Conservation (phyloP, 2,888 invertebrate genomes). For the Nasonia oneida region DNA sequence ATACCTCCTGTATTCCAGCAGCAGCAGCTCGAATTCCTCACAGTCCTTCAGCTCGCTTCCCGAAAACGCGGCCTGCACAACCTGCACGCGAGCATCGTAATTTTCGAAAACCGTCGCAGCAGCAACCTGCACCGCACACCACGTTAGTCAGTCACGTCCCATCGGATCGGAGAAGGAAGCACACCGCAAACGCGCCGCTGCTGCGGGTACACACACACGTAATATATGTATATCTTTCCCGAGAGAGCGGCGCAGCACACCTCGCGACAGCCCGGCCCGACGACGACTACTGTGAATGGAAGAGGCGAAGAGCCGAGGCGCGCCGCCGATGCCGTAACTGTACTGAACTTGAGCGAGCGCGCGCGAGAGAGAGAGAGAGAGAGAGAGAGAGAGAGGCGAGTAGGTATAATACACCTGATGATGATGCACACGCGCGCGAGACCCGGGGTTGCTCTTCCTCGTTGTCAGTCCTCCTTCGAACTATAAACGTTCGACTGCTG, state of each 20-base stretch:
- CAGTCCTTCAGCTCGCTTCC: neutral
- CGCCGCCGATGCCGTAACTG: conserved; percentile 73
- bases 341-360: conserved; percentile 67
- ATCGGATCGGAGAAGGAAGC: neutral
- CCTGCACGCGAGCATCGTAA: neutral
- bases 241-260: neutral
- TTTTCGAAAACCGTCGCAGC: neutral
- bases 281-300: conserved; percentile 9
- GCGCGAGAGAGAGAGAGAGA: conserved; percentile 30
- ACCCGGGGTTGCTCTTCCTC: conserved; percentile 37
- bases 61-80: neutral
- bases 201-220: too few species aligned
- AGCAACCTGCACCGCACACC: neutral
- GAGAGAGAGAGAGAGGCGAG: conserved; percentile 7
- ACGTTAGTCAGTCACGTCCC: neutral
- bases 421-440: conserved; percentile 10
- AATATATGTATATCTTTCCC: too few species aligned
- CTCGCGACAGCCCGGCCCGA: conserved; percentile 4
- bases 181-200: neutral
- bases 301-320: neutral
- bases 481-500: neutral
- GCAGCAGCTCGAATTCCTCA: neutral
- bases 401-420: conserved; percentile 15
- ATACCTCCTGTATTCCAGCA: neutral
- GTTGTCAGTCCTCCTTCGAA: conserved; percentile 6